A percentile compares a stretch with the other conserved stretches of the same genome.
Evolutionary conservation across 2,797 vertebrate species (phyloP).

Genomic region (Acanthurus lineatus): DNA sequence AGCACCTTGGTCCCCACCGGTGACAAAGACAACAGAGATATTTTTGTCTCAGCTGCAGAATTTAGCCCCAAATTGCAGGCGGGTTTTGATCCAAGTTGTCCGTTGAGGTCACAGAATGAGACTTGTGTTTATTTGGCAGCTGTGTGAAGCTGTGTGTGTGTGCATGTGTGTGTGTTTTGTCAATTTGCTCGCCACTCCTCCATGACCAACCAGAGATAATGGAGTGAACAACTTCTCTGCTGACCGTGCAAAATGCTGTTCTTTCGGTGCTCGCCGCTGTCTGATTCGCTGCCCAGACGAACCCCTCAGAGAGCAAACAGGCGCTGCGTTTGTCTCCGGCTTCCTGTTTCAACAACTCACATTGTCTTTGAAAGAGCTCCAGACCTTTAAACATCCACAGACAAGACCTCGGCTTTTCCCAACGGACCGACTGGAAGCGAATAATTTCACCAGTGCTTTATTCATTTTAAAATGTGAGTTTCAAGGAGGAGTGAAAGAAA

Average conservation of each 20-base stretch:
- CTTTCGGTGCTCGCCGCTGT: constrained; percentile 26
- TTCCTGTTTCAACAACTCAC: constrained; percentile 46
- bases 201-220: constrained; percentile 57
- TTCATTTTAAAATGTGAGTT: constrained; percentile 15
- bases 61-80: constrained; percentile 26
- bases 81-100: constrained; percentile 24
- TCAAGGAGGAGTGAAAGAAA: constrained; percentile 2
- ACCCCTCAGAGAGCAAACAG: constrained; percentile 32
- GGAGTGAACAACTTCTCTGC: constrained; percentile 58
- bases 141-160: constrained; percentile 6
- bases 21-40: constrained; percentile 5
- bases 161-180: constrained; percentile 2
- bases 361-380: constrained; percentile 36
- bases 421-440: constrained; percentile 11
- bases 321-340: constrained; percentile 14
- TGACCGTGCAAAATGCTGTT: constrained; percentile 65
- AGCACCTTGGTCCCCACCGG: constrained; percentile 29
- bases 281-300: constrained; percentile 66
- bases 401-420: constrained; percentile 21
- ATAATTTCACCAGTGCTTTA: constrained; percentile 27
- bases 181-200: constrained; percentile 19
- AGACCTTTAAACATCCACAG: constrained; percentile 40
- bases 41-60: constrained; percentile 23
- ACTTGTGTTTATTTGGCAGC: constrained; percentile 17
- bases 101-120: constrained; percentile 12